Evolutionary conservation across 2,113 vertebrate species (phyloP), one percentile per base, ranked within the genome.

Genomic region (Chloropsis hardwickii): DNA sequence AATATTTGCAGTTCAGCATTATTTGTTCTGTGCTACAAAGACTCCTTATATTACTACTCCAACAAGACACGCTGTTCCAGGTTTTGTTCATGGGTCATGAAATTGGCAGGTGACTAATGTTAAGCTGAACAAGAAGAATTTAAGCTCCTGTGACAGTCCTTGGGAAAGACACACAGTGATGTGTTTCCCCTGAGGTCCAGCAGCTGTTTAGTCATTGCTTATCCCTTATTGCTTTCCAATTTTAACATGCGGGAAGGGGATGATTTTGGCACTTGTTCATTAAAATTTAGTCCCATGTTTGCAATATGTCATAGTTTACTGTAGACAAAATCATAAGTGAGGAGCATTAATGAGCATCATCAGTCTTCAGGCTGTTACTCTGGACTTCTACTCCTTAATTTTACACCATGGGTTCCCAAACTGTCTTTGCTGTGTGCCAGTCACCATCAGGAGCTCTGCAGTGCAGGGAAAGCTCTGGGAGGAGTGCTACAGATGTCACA

Each of bases 221-320:
- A 60, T 44, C 48, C 54, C 28, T 94, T 88, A 37, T 37, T 37
- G 37, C 17, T 78, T 73, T 76, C 56, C 57, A 50, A n/a, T 86
- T 90, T 83, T 78, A 84, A 60, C 69, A 74, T 33, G 44, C 0
- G 0, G 35, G 24, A 94, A 53, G 82, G 65, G 61, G 72, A 72
- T 86, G 40, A 0, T 67, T 86, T 60, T 91, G 76, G 77, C 72
- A 81, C 31, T 91, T 64, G 24, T 54, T 90, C 44, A 56, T 92
- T 92, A 78, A 86, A 80, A 74, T 60, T 67, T 78, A 77, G 74
- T 95, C 50, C 51, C 48, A 18, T 94, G 29, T 88, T 96, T 86
- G 56, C 86, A 86, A 60, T 47, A 42, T 88, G 51, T 64, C 72
- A 50, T 62, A 78, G 48, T 81, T 92, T 81, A 83, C 72, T 93